phyloP scores from a whole-genome alignment of 2,888 invertebrate genomes.

The Cenopis cana region DNA sequence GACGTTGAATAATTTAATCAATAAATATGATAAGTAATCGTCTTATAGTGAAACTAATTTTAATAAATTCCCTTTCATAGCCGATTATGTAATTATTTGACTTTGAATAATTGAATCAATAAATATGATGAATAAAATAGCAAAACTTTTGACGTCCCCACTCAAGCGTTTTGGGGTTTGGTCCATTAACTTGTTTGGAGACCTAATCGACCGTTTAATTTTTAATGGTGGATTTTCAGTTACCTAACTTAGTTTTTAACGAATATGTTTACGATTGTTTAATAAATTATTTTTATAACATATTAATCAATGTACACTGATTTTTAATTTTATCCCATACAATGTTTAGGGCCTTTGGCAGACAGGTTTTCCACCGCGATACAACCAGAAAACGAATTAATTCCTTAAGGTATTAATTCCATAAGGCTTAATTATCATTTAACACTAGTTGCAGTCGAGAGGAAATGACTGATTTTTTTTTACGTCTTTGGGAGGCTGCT shows the following conservation, averaged over 20 bases:
- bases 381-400: too few species aligned
- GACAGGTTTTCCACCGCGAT: too few species aligned
- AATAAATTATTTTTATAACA: background rate
- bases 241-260: background rate
- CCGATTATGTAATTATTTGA: conserved; percentile 10
- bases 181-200: conserved; percentile 1
- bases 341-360: too few species aligned
- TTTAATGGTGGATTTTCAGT: conserved; percentile 10
- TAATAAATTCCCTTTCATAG: conserved; percentile 20
- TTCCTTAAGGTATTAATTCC: too few species aligned
- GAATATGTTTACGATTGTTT: conserved; percentile 4
- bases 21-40: conserved; percentile 19
- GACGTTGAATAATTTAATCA: conserved; percentile 20
- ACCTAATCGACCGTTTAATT: conserved; percentile 20
- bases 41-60: background rate
- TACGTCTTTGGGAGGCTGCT: too few species aligned
- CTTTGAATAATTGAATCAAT: conserved; percentile 23
- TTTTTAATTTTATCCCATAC: too few species aligned
- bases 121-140: conserved; percentile 9
- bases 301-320: too few species aligned
- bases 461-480: too few species aligned
- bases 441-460: too few species aligned
- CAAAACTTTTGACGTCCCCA: conserved; percentile 14
- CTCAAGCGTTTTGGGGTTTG: background rate
- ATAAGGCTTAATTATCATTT: too few species aligned